Conservation (phyloP, 2,797 vertebrate species). For the Carapus acus region DNA sequence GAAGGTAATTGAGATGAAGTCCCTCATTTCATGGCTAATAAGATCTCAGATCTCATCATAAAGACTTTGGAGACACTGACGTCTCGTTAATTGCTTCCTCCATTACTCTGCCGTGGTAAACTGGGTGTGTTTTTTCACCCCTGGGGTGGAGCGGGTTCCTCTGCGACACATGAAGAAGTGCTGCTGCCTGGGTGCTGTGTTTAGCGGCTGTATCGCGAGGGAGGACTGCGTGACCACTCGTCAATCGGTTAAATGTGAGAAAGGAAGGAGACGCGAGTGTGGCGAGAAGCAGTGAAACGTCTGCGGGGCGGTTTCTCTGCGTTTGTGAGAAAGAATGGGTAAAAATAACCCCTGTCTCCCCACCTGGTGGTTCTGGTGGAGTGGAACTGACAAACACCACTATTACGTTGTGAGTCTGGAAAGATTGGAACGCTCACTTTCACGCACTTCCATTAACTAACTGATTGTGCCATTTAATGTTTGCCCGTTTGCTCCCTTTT, state of each 20-base stretch:
- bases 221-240: conserved; percentile 6
- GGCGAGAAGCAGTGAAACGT: too few relatives aligned
- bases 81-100: too few relatives aligned
- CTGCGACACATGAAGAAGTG: too few relatives aligned
- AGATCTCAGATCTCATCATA: too few relatives aligned
- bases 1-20: too few relatives aligned
- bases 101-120: too few relatives aligned
- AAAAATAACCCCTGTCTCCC: background rate
- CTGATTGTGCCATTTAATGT: background rate
- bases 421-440: too few relatives aligned
- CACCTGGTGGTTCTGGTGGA: conserved; percentile 48
- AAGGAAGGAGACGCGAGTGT: background rate
- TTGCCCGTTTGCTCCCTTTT: conserved; percentile 15
- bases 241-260: background rate
- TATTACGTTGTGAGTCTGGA: conserved; percentile 35
- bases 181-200: background rate
- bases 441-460: too few relatives aligned
- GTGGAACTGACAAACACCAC: conserved; percentile 31
- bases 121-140: background rate
- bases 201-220: background rate
- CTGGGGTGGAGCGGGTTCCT: background rate
- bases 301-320: too few relatives aligned
- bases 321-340: background rate
- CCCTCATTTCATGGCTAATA: too few relatives aligned
- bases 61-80: too few relatives aligned